These are phyloP conservation scores for Apoderus coryli DNA, from an alignment of 2,888 invertebrate genomes.

Conservation along the genomic window DNA sequence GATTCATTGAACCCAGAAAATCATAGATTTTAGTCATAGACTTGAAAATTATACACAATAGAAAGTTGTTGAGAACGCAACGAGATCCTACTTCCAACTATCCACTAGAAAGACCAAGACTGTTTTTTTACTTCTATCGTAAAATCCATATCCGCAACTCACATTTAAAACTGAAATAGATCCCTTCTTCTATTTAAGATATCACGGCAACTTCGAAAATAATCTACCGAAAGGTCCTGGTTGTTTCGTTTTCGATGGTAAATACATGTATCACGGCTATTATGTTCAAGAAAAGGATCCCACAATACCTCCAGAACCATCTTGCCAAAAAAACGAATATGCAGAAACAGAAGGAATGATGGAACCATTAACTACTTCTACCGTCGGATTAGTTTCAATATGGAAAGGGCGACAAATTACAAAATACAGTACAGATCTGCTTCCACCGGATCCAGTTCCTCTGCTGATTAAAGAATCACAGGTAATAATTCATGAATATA, in stretches of 20 bases:
- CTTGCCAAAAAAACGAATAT: slow-evolving; percentile 35
- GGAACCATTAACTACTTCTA: too few species aligned
- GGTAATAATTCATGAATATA: too few species aligned
- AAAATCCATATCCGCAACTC: neutral
- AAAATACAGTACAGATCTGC: slow-evolving; percentile 48
- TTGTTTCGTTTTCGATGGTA: slow-evolving; percentile 61
- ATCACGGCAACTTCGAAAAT: slow-evolving; percentile 56
- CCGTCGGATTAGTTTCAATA: slow-evolving; percentile 32
- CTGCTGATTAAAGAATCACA: slow-evolving; percentile 49
- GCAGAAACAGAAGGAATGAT: slow-evolving; percentile 24
- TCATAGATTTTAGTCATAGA: too few species aligned
- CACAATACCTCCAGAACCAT: too few species aligned
- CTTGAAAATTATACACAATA: too few species aligned
- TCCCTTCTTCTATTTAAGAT: slow-evolving; percentile 21
- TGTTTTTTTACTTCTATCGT: too few species aligned
- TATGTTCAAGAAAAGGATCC: slow-evolving; percentile 47
- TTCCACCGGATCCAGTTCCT: slow-evolving; percentile 56
- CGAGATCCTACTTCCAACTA: too few species aligned
- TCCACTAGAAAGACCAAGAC: too few species aligned
- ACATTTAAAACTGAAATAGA: neutral
- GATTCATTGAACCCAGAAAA: too few species aligned
- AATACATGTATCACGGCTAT: slow-evolving; percentile 60
- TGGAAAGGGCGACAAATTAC: slow-evolving; percentile 60
- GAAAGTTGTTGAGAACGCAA: too few species aligned
- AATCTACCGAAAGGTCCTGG: slow-evolving; percentile 59